Conservation (phyloP, 1,140 invertebrate species). For the Drosophila bocqueti region DNA sequence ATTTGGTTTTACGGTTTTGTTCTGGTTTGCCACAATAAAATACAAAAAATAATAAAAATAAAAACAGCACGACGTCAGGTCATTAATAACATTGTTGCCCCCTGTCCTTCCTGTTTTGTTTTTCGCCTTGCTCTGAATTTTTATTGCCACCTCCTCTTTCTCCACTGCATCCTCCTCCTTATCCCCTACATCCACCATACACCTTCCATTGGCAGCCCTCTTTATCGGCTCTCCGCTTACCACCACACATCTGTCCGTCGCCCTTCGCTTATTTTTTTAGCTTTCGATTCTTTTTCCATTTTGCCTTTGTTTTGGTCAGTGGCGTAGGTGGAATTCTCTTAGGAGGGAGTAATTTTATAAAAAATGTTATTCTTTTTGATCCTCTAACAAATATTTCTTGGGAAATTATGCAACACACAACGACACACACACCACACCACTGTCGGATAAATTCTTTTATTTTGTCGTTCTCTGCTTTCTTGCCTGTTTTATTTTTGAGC, state of each 20-base stretch:
- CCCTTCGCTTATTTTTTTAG: constrained; percentile 49
- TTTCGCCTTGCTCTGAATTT: constrained; percentile 76
- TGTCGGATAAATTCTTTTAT: not conserved
- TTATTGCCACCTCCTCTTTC: constrained; percentile 56
- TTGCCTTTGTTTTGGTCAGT: constrained; percentile 4
- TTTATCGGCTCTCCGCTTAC: not conserved
- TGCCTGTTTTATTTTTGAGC: constrained; percentile 30
- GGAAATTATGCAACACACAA: not conserved
- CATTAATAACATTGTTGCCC: constrained; percentile 82
- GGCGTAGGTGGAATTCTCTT: not conserved
- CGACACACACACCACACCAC: not conserved
- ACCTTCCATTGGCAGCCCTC: not conserved
- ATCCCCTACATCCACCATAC: not conserved
- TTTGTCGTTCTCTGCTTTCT: constrained; percentile 7
- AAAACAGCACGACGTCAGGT: constrained; percentile 43
- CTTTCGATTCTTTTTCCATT: constrained; percentile 7
- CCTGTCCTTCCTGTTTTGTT: constrained; percentile 69
- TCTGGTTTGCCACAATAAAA: constrained; percentile 16
- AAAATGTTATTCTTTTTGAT: not conserved
- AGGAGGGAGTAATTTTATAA: not conserved
- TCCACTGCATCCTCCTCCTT: not conserved
- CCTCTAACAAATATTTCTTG: not conserved
- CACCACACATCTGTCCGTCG: constrained; percentile 7
- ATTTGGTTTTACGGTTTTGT: constrained; percentile 7
- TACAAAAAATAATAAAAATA: constrained; percentile 10